Percentiles rank a stretch among this genome's conserved stretches.
Evolutionary conservation across 2,888 invertebrate genomes (phyloP).

Genomic region (Lydus trimaculatus): DNA sequence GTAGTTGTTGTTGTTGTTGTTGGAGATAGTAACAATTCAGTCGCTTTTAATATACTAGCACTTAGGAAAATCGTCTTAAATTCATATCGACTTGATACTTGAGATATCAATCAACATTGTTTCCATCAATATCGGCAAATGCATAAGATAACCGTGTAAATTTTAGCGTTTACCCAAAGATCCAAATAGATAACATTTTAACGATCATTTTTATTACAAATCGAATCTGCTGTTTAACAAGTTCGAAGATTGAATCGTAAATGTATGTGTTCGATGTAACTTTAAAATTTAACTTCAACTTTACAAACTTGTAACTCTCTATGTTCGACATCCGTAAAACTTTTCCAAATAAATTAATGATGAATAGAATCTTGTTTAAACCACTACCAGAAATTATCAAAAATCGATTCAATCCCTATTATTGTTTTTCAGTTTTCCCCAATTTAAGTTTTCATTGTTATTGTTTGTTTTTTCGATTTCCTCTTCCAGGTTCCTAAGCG

Average conservation of each 20-base stretch:
- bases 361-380: not conserved
- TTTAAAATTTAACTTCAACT: not conserved
- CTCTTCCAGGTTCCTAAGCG: slow-evolving; percentile 86
- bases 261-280: not conserved
- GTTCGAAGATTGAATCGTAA: not conserved
- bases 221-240: not conserved
- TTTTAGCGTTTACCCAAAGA: not conserved
- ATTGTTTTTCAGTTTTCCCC: not conserved
- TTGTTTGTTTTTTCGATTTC: not conserved
- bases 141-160: not conserved
- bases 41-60: not conserved
- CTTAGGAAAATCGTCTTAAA: not conserved
- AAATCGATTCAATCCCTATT: not conserved
- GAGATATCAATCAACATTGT: not conserved
- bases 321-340: not conserved
- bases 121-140: not conserved
- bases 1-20: not conserved
- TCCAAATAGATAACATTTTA: too few relatives aligned
- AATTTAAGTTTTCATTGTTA: not conserved
- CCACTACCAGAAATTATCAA: not conserved
- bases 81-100: not conserved
- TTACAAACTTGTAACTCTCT: not conserved
- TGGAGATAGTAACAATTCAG: not conserved
- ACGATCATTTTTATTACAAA: not conserved
- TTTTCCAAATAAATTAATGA: not conserved